Base-by-base conservation (phyloP, 2,797 vertebrate genomes). In the Ptychobarbus kaznakovi region DNA sequence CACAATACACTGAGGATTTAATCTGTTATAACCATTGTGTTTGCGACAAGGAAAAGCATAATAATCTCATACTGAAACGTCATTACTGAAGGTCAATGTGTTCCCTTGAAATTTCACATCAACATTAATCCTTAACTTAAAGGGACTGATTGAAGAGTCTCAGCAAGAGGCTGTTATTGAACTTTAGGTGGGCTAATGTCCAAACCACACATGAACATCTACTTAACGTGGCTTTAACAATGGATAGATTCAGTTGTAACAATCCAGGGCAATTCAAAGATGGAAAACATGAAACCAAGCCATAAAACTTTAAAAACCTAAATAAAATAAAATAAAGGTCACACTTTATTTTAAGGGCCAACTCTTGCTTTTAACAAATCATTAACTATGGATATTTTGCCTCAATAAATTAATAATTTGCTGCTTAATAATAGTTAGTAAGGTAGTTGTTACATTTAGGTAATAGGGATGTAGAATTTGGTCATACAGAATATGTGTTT, bases 271-370 rank as follows among this genome's bases (percentile, higher is more conserved):
- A 49, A 84, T 87, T 81, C 40, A 84, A 81, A 78, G 22, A 78
- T 84, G 68, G 61, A 58, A 81, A 76, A 86, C 73, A 69, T 69
- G 32, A 76, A 83, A 51, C 44, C 72, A 86, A 81, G 65, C 66
- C 65, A 80, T 86, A 80, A 87, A 87, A 84, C 76, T 22, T 56
- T 10, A 56, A 56, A 15, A 49, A 56, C 9, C 2, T 8, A 53
- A 53, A 7, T 32, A 40, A 40, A 38, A 38, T 38, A 49, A n/a
- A 58, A 58, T n/a, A 58, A 58, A 10, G 56, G 22, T 22, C 20
- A 58, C 22, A n/a, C 56, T 58, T n/a, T 58, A 58, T 58, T 58
- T 58, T 58, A 58, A n/a, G 22, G 56, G 22, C 56, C 56, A 58
- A 58, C 22, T 58, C 56, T 58, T n/a, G 22, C 22, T n/a, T n/a